Evolutionary conservation across 2,888 invertebrate genomes (phyloP).

Genomic region (Lycia hirtaria): DNA sequence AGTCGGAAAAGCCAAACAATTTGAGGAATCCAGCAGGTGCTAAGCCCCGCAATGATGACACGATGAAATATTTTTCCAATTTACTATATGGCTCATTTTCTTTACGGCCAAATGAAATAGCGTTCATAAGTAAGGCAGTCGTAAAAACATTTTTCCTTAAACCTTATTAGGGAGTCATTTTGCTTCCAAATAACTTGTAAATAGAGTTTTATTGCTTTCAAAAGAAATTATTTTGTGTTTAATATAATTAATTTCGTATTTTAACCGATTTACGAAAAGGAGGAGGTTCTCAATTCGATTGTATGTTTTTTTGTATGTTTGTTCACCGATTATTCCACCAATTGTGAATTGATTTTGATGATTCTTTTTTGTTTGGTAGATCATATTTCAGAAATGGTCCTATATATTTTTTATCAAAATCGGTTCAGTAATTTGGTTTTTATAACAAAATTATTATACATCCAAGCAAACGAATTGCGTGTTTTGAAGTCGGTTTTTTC

Average conservation of each 20-base stretch:
- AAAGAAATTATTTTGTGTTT: not conserved
- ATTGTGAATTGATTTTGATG: too few relatives aligned
- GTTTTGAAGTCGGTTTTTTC: too few relatives aligned
- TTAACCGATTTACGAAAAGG: too few relatives aligned
- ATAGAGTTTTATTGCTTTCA: conserved; percentile 22
- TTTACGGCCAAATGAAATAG: conserved; percentile 39
- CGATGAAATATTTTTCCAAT: conserved; percentile 36
- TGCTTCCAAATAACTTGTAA: conserved; percentile 24
- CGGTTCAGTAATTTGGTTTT: too few relatives aligned
- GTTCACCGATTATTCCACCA: too few relatives aligned
- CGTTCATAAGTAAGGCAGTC: conserved; percentile 34
- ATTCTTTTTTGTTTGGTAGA: too few relatives aligned
- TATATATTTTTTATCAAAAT: too few relatives aligned
- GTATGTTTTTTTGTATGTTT: too few relatives aligned
- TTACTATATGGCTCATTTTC: conserved; percentile 37
- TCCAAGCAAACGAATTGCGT: too few relatives aligned
- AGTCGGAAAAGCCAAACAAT: conserved; percentile 9
- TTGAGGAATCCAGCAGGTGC: conserved; percentile 31
- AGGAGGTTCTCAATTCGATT: too few relatives aligned
- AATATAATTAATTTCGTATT: not conserved
- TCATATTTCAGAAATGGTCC: too few relatives aligned
- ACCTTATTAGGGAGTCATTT: conserved; percentile 31
- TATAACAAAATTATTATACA: too few relatives aligned
- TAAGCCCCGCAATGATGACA: conserved; percentile 29
- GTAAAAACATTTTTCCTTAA: conserved; percentile 35